phyloP scores from a whole-genome alignment of 2,888 invertebrate genomes.

The Acanthacorydalis orientalis region DNA sequence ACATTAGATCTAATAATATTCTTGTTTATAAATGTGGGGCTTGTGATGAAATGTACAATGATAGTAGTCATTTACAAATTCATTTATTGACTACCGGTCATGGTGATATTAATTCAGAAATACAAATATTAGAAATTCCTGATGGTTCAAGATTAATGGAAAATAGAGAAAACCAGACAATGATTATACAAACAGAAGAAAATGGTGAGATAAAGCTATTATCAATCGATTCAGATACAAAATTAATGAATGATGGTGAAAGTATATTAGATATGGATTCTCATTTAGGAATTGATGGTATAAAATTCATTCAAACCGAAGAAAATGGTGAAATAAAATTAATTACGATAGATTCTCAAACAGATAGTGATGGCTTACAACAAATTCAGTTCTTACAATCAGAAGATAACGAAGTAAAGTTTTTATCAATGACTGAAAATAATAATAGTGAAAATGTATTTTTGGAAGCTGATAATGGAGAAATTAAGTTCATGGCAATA shows the following conservation, averaged over 20 bases:
- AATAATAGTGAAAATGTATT: constrained; percentile 19
- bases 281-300: not conserved
- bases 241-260: not conserved
- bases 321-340: constrained; percentile 3
- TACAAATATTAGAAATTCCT: constrained; percentile 3
- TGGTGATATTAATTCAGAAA: constrained; percentile 3
- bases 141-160: not conserved
- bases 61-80: constrained; percentile 4
- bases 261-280: not conserved
- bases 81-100: constrained; percentile 4
- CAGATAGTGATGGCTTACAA: not conserved
- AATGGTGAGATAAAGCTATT: not conserved
- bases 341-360: not conserved
- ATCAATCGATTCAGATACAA: not conserved
- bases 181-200: not conserved
- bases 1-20: not conserved
- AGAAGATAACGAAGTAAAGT: constrained; percentile 28
- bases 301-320: constrained; percentile 1
- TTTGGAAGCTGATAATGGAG: not conserved
- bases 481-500: not conserved
- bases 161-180: not conserved
- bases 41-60: constrained; percentile 3
- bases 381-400: constrained; percentile 21
- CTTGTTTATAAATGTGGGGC: constrained; percentile 4
- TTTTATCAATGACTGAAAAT: constrained; percentile 20